A percentile compares a stretch with the other conserved stretches of the same genome.
phyloP scores from a whole-genome alignment of 2,797 vertebrate species.

The Sebastes hopkinsi region DNA sequence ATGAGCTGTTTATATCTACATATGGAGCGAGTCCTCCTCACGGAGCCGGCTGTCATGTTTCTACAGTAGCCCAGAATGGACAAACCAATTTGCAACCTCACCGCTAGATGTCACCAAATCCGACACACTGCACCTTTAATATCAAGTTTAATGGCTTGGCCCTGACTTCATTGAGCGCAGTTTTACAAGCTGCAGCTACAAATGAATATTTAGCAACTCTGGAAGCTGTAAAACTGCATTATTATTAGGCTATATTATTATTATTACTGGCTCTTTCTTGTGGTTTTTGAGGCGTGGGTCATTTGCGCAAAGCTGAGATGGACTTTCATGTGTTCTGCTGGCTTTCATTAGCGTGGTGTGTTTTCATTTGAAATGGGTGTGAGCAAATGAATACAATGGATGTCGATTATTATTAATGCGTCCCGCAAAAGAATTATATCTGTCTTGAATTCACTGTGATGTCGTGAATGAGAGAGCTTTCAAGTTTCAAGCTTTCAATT shows the following conservation, averaged over 20 bases:
- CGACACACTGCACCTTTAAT: not conserved
- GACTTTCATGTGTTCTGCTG: not conserved
- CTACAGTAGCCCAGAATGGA: not conserved
- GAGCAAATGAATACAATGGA: not conserved
- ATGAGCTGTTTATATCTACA: not conserved
- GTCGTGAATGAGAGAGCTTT: not conserved
- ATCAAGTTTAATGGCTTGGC: not conserved
- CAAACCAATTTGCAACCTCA: not conserved
- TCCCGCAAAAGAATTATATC: not conserved
- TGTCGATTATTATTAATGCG: not conserved
- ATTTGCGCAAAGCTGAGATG: not conserved
- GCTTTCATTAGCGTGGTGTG: not conserved
- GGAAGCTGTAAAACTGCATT: not conserved
- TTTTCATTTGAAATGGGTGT: not conserved
- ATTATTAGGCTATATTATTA: not conserved
- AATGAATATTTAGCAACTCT: conserved; percentile 13
- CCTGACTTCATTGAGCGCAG: not conserved
- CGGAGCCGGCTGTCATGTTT: not conserved
- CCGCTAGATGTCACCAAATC: not conserved
- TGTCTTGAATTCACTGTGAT: not conserved
- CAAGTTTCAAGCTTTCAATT: not conserved
- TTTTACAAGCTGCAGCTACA: not conserved
- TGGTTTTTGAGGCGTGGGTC: not conserved
- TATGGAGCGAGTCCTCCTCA: not conserved
- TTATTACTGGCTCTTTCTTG: not conserved